Conservation (phyloP, 2,113 vertebrate species). For the Alosa alosa region DNA sequence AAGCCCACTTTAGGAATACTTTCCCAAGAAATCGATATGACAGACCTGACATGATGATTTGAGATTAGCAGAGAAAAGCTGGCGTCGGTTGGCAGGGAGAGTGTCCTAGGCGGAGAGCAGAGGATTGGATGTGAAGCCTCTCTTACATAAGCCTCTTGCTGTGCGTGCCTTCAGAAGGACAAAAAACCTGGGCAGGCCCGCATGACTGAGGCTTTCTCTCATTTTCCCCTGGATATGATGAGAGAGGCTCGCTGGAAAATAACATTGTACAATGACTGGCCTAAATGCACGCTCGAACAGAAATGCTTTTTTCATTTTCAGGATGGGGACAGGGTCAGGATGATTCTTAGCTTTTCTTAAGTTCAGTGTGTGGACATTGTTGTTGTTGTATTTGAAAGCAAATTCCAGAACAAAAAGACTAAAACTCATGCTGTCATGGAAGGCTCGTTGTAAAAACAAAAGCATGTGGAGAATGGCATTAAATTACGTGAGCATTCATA, state of each 20-base stretch:
- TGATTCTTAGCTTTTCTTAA: background rate
- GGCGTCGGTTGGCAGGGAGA: conserved; percentile 60
- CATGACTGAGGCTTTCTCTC: conserved; percentile 15
- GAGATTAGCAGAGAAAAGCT: conserved; percentile 78
- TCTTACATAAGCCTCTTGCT: conserved; percentile 60
- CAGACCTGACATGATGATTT: conserved; percentile 78
- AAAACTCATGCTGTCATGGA: background rate
- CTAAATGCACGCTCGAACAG: background rate
- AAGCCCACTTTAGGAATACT: conserved; percentile 74
- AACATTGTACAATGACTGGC: conserved; percentile 5
- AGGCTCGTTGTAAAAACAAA: background rate
- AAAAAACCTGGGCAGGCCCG: background rate
- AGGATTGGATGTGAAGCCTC: conserved; percentile 64
- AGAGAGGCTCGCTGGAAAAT: background rate
- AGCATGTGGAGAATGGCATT: background rate
- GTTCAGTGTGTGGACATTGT: background rate
- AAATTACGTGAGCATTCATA: background rate
- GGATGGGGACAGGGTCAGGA: background rate
- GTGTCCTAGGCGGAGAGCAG: conserved; percentile 41
- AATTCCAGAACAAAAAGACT: background rate
- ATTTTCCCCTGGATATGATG: conserved; percentile 3
- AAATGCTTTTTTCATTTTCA: background rate
- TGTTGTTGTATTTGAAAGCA: background rate
- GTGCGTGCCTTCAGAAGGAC: conserved; percentile 18
- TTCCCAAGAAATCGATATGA: conserved; percentile 83